phyloP scores from a whole-genome alignment of 2,113 vertebrate species.

The Salvelinus alpinus region DNA sequence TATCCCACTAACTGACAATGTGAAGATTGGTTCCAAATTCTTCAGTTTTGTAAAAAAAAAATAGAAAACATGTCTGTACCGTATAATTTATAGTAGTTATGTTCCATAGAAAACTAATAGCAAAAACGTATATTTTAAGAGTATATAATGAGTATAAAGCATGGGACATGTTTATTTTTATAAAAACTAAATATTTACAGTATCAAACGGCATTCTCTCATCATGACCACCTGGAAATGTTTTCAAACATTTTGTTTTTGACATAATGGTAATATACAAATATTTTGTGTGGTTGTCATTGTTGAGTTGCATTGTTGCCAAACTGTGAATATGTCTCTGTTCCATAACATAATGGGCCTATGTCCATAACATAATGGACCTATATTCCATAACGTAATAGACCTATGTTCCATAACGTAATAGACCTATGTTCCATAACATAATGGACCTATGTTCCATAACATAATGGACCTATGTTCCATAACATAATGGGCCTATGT shows the following conservation, averaged over 20 bases:
- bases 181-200: conserved; percentile 58
- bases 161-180: conserved; percentile 81
- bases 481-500: conserved; percentile 51
- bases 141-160: conserved; percentile 70
- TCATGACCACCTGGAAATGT: conserved; percentile 44
- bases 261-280: conserved; percentile 38
- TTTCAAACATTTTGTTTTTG: conserved; percentile 36
- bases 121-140: conserved; percentile 76
- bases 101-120: conserved; percentile 73
- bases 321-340: conserved; percentile 57
- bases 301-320: conserved; percentile 63
- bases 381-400: conserved; percentile 40
- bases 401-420: conserved; percentile 59
- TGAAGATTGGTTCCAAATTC: conserved; percentile 58
- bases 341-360: conserved; percentile 44
- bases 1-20: conserved; percentile 55
- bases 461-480: conserved; percentile 41
- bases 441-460: conserved; percentile 10
- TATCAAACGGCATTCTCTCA: conserved; percentile 54
- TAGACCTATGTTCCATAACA: conserved; percentile 55
- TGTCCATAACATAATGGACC: conserved; percentile 49
- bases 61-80: conserved; percentile 57
- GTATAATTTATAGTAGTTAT: conserved; percentile 76
- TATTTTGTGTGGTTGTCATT: conserved; percentile 64
- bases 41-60: conserved; percentile 67